Conservation (phyloP, 2,888 invertebrate genomes). For the Drosophila helvetica region DNA sequence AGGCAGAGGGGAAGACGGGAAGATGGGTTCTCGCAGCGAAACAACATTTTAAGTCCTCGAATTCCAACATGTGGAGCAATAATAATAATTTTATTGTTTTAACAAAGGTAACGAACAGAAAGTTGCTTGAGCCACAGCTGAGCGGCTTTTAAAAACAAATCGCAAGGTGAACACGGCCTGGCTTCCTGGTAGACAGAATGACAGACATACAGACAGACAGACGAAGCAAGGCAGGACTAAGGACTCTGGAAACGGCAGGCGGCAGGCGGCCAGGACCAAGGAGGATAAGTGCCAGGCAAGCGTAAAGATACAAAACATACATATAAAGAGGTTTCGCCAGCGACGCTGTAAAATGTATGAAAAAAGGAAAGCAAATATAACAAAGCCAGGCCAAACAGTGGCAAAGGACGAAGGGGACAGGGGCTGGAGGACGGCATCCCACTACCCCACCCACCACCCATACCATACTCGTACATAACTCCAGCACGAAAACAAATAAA, state of each 20-base stretch:
- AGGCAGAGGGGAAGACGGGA: neutral
- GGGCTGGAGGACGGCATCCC: neutral
- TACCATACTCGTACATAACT: slow-evolving; percentile 44
- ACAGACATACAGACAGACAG: slow-evolving; percentile 31
- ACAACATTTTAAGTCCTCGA: slow-evolving; percentile 74
- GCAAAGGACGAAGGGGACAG: slow-evolving; percentile 1
- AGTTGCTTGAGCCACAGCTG: slow-evolving; percentile 80
- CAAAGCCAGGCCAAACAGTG: slow-evolving; percentile 21
- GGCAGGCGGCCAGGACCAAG: slow-evolving; percentile 36
- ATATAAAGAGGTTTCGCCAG: slow-evolving; percentile 65
- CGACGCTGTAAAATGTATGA: slow-evolving; percentile 49
- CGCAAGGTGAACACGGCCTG: slow-evolving; percentile 62
- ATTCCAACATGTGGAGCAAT: slow-evolving; percentile 82
- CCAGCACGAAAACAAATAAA: slow-evolving; percentile 72
- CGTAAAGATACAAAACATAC: slow-evolving; percentile 66
- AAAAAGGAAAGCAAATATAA: slow-evolving; percentile 49
- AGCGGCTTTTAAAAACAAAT: slow-evolving; percentile 79
- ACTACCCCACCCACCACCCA: slow-evolving; percentile 2
- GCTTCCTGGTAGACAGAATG: slow-evolving; percentile 25
- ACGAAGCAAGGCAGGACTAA: slow-evolving; percentile 11
- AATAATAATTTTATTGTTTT: slow-evolving; percentile 83
- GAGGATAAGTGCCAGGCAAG: slow-evolving; percentile 75
- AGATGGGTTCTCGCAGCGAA: slow-evolving; percentile 29
- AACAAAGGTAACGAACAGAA: slow-evolving; percentile 79
- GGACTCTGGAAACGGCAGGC: slow-evolving; percentile 31